These are phyloP conservation scores for Eustalomyia histrio DNA, from an alignment of 2,888 invertebrate species.

Conservation along the genomic window DNA sequence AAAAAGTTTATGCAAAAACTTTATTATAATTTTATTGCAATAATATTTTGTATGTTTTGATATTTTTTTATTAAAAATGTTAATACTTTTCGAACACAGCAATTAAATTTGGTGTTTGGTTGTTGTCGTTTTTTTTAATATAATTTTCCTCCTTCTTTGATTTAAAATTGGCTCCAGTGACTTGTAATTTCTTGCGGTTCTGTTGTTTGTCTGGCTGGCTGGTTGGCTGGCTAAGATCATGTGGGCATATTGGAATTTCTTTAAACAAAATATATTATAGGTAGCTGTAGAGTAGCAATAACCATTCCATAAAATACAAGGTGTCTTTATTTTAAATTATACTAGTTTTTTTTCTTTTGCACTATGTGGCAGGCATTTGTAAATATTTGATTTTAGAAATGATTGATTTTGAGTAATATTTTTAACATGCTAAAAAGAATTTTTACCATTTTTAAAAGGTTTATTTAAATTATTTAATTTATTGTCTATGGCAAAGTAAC, in stretches of 20 bases:
- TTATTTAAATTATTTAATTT: too few species aligned
- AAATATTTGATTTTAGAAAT: conserved; percentile 18
- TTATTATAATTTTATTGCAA: conserved; percentile 6
- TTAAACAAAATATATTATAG: conserved; percentile 29
- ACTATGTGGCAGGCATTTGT: conserved; percentile 44
- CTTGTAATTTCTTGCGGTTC: conserved; percentile 47
- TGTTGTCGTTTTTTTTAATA: not conserved
- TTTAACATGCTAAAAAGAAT: not conserved
- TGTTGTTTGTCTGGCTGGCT: conserved; percentile 11
- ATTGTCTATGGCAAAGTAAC: too few species aligned
- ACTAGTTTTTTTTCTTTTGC: conserved; percentile 70
- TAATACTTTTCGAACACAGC: conserved; percentile 8
- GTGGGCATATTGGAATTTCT: conserved; percentile 67
- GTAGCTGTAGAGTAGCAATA: conserved; percentile 36
- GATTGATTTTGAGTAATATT: not conserved
- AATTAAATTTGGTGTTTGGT: conserved; percentile 18
- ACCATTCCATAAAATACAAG: conserved; percentile 45
- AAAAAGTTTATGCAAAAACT: not conserved
- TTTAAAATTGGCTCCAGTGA: conserved; percentile 57
- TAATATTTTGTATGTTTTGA: conserved; percentile 10
- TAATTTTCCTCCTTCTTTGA: conserved; percentile 43
- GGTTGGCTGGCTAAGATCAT: conserved; percentile 35
- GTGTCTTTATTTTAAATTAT: conserved; percentile 56
- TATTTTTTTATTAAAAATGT: not conserved
- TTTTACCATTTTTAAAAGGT: not conserved